Conservation (phyloP, 1,140 invertebrate genomes). For the Drosophila murphyi region DNA sequence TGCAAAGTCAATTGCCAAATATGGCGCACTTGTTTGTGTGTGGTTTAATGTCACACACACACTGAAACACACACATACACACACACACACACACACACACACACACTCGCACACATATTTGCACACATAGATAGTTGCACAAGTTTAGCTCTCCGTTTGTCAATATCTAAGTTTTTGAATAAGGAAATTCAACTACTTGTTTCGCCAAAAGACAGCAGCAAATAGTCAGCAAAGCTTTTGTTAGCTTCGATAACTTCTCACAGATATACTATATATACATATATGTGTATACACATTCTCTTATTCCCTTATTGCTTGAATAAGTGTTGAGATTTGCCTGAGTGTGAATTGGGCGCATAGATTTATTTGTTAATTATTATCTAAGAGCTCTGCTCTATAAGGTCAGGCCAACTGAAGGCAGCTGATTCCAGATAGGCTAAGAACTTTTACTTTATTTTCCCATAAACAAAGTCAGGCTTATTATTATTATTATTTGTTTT, state of each 20-base stretch:
- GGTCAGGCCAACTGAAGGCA: constrained; percentile 3
- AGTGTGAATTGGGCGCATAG: constrained; percentile 55
- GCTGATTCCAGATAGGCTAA: constrained; percentile 8
- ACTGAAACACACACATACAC: constrained; percentile 22
- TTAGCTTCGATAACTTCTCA: constrained; percentile 30
- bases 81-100: background rate
- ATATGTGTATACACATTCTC: constrained; percentile 11
- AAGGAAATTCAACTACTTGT: constrained; percentile 82
- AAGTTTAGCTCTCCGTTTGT: constrained; percentile 73
- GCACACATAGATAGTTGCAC: constrained; percentile 29
- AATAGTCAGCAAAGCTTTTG: constrained; percentile 67
- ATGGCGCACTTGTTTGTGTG: constrained; percentile 79
- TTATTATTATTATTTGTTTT: background rate
- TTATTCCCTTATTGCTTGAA: constrained; percentile 47
- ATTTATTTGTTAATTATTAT: constrained; percentile 78
- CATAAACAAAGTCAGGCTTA: background rate
- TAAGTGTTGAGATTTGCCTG: constrained; percentile 72
- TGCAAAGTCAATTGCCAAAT: constrained; percentile 83
- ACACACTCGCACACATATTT: background rate
- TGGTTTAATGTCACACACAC: constrained; percentile 77
- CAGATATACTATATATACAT: constrained; percentile 1
- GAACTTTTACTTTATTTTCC: constrained; percentile 11
- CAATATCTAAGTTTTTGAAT: constrained; percentile 72
- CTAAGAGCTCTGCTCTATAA: constrained; percentile 37
- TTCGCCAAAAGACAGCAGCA: constrained; percentile 66